Evolutionary conservation across 2,888 invertebrate species (phyloP), one percentile per base, ranked within the genome.

Genomic region (Callyntrura sp.): DNA sequence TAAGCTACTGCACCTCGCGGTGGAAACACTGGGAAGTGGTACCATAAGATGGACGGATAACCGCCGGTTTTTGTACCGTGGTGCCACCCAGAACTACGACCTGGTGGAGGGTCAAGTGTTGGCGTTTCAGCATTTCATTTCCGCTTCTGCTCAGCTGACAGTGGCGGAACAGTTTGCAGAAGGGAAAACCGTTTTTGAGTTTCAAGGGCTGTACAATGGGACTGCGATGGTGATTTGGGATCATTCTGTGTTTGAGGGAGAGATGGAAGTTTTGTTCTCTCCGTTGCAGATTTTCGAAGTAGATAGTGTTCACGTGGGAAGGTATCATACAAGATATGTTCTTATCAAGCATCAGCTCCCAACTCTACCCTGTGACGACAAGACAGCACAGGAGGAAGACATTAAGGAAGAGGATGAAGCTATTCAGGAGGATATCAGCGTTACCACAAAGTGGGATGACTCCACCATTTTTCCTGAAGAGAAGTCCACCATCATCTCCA

Each of bases 281-380:
- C 90, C 90, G 4, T 4, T 88, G 0, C 88, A 90, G 14, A 81
- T 85, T 23, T 90, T 78, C 81, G 8, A 70, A 20, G 88, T 90
- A 1, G 90, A 90, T n/a, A 90, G 90, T 20, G 81, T 83, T 20
- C 90, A 90, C 62, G 85, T 73, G 17, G 90, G 90, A 2, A 85
- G 14, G 1, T 65, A 90, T 62, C 88, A 90, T 28, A 88, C 88
- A 17, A 87, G 90, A 43, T 90, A 90, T 88, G 90, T 90, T 0
- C 57, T 90, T 4, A 55, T 85, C 3, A 84, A 84, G 17, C 87
- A 90, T 25, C 68, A 85, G 6, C 5, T 79, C 4, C 28, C 79
- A 23, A 28, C 8, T 14, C n/a, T n/a, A n/a, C 85, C 86, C 11
- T 86, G 86, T 20, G 79, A 86, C 14, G n/a, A 43, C 0, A 65